Evolutionary conservation across 2,888 invertebrate species (phyloP).

Genomic region (Drosophila greeni): DNA sequence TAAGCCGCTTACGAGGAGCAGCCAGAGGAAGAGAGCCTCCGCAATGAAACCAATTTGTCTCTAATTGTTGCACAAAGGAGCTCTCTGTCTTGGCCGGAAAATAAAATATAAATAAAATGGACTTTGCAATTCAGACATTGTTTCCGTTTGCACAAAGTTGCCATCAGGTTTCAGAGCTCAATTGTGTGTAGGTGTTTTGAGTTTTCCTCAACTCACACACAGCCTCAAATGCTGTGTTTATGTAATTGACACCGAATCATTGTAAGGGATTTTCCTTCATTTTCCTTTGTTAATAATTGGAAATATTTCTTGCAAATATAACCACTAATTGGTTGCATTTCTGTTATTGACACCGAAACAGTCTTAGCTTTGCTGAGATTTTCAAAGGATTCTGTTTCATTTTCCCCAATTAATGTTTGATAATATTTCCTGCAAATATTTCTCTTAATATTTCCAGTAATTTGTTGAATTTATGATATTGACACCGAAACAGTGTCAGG

Average conservation of each 20-base stretch:
- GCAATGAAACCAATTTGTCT: conserved; percentile 30
- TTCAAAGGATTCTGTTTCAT: too few relatives aligned
- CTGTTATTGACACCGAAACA: too few relatives aligned
- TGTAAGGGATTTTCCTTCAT: not conserved
- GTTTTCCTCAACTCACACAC: not conserved
- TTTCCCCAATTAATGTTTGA: not conserved
- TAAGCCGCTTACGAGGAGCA: conserved; percentile 48
- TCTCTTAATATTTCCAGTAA: not conserved
- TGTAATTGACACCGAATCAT: conserved; percentile 3
- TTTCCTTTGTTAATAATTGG: not conserved
- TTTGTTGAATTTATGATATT: too few relatives aligned
- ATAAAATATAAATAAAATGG: conserved; percentile 17
- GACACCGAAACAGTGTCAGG: too few relatives aligned
- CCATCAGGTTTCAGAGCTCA: not conserved
- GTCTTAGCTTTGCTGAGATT: too few relatives aligned
- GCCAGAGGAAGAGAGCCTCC: not conserved
- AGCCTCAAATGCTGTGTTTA: not conserved
- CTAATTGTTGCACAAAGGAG: conserved; percentile 19
- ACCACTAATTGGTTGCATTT: too few relatives aligned
- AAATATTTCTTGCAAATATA: too few relatives aligned
- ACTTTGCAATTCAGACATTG: not conserved
- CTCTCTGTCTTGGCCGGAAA: conserved; percentile 4
- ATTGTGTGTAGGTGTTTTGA: not conserved
- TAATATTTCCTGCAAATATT: not conserved
- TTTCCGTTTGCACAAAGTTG: conserved; percentile 10